Evolutionary conservation across 1,140 invertebrate species (phyloP), one percentile per base, ranked within the genome.

Genomic region (Drosophila grimshawi): DNA sequence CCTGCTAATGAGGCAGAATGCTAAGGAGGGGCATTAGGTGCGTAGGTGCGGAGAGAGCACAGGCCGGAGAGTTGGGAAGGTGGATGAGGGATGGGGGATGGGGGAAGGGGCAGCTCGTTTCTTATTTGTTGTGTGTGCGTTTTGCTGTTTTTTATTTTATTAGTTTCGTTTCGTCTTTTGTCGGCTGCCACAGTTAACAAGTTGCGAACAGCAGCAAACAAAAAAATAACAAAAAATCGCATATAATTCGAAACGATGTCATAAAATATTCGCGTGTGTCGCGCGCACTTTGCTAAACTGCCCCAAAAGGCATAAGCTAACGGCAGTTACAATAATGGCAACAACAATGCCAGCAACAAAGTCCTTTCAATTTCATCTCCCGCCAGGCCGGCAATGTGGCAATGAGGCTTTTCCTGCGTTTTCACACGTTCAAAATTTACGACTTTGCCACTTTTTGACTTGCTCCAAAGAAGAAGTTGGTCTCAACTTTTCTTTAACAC

Each of bases 381-480:
- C 55, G 80, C 83, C 65, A 74, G 48, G 57, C 66, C 85, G 83
- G 80, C 83, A 88, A 86, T 82, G 83, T 71, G 82, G 80, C 82
- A 86, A 88, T 78, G 80, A 89, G 83, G 77, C 85, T 88, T 83
- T 88, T 88, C 83, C 83, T 88, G 83, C 83, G 80, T 88, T 88
- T 88, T 88, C 83, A 88, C 83, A 88, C 83, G 85, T 89, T 86
- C 77, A 78, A 88, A 86, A 88, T 88, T 89, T 88, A 88, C 85
- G 83, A 89, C 85, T 71, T 55, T 86, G 60, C 43, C 55, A 61
- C 61, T 66, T 68, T 71, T 73, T 76, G 53, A 55, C 32, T 66
- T 62, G 41, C 46, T 66, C 56, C 11, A 5, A 45, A 41, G 43
- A 45, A 41, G 43, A 49, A 68, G 67, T 76, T 74, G 53, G 6